Evolutionary conservation across 2,113 vertebrate genomes (phyloP).

Genomic region (Catharus fuscescens): DNA sequence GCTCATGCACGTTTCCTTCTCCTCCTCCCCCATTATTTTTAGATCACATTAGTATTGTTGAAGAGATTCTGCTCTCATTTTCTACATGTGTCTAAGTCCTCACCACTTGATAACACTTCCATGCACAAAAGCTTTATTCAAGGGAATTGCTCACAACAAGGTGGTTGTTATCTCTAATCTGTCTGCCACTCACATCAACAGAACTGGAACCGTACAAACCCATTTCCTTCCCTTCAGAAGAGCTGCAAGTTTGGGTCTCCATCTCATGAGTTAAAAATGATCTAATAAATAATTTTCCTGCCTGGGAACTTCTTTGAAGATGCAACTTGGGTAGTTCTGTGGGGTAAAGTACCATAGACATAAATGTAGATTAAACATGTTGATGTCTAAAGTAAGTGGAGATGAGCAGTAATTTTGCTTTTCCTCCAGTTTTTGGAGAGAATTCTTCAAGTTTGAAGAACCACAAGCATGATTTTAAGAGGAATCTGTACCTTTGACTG

Average conservation of each 20-base stretch:
- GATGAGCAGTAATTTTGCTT: neutral
- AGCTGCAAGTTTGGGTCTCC: neutral
- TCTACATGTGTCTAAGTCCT: neutral
- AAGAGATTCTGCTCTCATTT: neutral
- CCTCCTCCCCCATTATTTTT: neutral
- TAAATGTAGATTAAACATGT: neutral
- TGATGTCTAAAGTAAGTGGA: neutral
- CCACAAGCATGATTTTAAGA: rapidly evolving
- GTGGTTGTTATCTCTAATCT: conserved; percentile 45
- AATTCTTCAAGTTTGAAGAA: neutral
- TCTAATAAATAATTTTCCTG: neutral
- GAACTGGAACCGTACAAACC: neutral
- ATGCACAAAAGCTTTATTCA: conserved; percentile 29
- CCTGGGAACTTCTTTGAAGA: neutral
- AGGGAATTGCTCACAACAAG: conserved; percentile 35
- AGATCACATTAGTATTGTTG: neutral
- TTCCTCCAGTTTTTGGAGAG: neutral
- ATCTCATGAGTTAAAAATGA: conserved; percentile 16
- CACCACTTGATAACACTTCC: conserved; percentile 7
- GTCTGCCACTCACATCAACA: conserved; percentile 17
- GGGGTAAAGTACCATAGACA: neutral
- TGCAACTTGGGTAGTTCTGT: neutral
- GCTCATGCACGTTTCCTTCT: neutral
- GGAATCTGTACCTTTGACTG: neutral
- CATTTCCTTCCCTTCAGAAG: neutral